phyloP scores from a whole-genome alignment of 1,140 invertebrate genomes.

The Euborellia annulipes region DNA sequence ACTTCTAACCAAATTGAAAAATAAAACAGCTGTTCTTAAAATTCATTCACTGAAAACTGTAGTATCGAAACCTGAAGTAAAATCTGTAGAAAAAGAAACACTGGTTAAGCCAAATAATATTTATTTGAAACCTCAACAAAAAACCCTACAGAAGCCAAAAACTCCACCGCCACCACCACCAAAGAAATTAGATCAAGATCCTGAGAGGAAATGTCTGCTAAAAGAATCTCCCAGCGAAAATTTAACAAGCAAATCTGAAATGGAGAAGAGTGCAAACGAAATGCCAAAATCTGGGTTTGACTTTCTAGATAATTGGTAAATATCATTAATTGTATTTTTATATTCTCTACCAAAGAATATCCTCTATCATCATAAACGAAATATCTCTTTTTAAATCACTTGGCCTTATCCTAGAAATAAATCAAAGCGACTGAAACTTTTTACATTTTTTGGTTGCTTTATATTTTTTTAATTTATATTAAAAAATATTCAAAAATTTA shows the following conservation, averaged over 20 bases:
- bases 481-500: no score
- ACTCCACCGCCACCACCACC: constrained; percentile 18
- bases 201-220: constrained; percentile 23
- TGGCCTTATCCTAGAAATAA: no score
- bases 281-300: constrained; percentile 58
- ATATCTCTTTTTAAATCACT: no score
- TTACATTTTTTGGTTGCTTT: no score
- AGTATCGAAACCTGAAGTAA: constrained; percentile 6
- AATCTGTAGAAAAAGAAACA: constrained; percentile 24
- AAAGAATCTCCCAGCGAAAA: constrained; percentile 26
- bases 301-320: constrained; percentile 57
- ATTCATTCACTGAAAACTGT: constrained; percentile 20
- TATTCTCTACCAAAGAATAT: no score
- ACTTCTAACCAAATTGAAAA: constrained; percentile 27
- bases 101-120: constrained; percentile 19
- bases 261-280: constrained; percentile 25
- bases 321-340: no score
- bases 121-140: constrained; percentile 8
- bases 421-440: no score
- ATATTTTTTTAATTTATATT: no score
- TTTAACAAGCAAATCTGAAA: constrained; percentile 23
- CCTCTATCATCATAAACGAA: no score
- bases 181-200: constrained; percentile 7
- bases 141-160: constrained; percentile 22
- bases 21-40: constrained; percentile 25